Base-by-base conservation (phyloP, 2,888 invertebrate genomes). In the Invenusta paracnida region DNA sequence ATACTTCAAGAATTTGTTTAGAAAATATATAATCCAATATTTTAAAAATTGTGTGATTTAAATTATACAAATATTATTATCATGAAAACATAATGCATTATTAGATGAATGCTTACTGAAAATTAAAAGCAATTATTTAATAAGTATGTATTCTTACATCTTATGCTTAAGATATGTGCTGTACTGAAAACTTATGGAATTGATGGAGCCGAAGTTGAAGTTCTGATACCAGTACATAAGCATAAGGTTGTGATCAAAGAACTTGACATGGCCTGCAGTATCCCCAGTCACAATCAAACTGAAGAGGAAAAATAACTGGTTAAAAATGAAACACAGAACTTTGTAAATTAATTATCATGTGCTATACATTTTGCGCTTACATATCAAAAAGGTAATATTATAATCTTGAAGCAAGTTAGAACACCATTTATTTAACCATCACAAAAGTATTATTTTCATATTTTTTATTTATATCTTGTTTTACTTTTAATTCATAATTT, bases 201-300 rank as follows among this genome's bases (percentile, higher is more conserved):
- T 89, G 29, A 91, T 88, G 23, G 91, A 90, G 29, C 92, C 91
- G 0, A 91, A 88, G 83, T 91, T 89, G 31, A 91, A 89, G 84
- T 92, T 90, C 87, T 91, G 91, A 87, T 91, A 91, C 91, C 91
- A 91, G 88, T 91, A 91, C 1, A 91, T 89, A 17, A 92, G 88
- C 87, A 91, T 91, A 67, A 92, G 88, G 31, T 89, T 90, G 86
- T 91, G 91, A 87, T 92, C 91, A 88, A 91, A 91, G 88, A 91
- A 91, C 86, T 91, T 91, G 0, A 92, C 90, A 88, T 91, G 91
- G 0, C 92, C 92, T 27, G 89, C 89, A 29, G 89, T 88, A 88
- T 92, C 92, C n/a, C 91, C 92, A 13, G 90, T 89, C 11, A 91
- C 91, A 84, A 92, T 91, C 86, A 89, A 90, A 29, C 91, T 91